phyloP scores from a whole-genome alignment of 1,140 invertebrate species.

The Ceratitis capitata region DNA sequence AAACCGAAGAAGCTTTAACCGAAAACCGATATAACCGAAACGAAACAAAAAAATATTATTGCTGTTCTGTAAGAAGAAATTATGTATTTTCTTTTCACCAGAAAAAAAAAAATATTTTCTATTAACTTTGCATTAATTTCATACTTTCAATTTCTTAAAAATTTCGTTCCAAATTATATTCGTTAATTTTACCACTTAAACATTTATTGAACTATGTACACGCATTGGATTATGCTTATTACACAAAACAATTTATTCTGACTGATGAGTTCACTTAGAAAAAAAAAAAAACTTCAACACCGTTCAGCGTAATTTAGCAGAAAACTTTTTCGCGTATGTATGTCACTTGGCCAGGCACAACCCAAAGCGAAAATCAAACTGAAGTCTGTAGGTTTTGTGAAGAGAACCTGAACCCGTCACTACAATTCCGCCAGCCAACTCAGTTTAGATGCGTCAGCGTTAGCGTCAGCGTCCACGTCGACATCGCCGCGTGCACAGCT shows the following conservation, averaged over 20 bases:
- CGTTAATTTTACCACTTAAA: neutral
- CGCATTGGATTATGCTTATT: neutral
- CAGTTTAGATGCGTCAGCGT: neutral
- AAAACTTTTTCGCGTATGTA: conserved; percentile 32
- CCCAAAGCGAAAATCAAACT: conserved; percentile 64
- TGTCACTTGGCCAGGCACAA: conserved; percentile 55
- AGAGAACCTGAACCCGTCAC: conserved; percentile 40
- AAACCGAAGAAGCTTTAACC: conserved; percentile 20
- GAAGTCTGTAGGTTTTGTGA: conserved; percentile 47
- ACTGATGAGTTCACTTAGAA: neutral
- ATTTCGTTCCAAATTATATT: neutral
- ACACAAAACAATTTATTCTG: neutral
- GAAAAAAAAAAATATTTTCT: too few relatives aligned
- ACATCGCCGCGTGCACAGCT: neutral
- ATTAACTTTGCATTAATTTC: neutral
- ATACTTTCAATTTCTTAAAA: neutral
- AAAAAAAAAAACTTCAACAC: conserved; percentile 2
- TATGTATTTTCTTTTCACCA: neutral
- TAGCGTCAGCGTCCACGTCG: neutral
- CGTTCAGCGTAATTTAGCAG: conserved; percentile 3
- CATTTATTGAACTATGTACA: neutral
- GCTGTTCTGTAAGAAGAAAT: neutral
- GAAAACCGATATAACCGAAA: conserved; percentile 4
- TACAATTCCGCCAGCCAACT: neutral
- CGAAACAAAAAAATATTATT: neutral